These are phyloP conservation scores for Amphiprion clarkii DNA, from an alignment of 2,797 vertebrate genomes.

Conservation along the genomic window DNA sequence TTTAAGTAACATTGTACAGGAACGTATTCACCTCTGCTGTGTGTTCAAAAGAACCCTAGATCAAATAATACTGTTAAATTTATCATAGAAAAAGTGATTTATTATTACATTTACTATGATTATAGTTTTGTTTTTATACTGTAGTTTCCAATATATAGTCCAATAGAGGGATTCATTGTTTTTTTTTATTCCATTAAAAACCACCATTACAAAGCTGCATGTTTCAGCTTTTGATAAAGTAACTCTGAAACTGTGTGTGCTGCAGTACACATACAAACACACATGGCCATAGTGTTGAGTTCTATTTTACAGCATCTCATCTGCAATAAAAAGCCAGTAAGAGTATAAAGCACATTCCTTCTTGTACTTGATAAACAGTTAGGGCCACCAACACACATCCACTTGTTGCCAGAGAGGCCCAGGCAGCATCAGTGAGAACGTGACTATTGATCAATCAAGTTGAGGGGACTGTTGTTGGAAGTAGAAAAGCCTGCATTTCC, in stretches of 20 bases:
- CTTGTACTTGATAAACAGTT: constrained; percentile 21
- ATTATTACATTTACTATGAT: too few species aligned
- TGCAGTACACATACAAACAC: neutral
- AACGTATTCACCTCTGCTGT: too few species aligned
- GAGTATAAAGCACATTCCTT: constrained; percentile 5
- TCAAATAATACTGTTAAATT: too few species aligned
- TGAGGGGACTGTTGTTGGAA: constrained; percentile 61
- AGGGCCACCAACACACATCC: constrained; percentile 8
- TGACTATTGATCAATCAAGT: constrained; percentile 57
- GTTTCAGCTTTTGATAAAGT: neutral
- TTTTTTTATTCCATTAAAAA: neutral
- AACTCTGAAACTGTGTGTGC: neutral
- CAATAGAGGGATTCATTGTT: neutral
- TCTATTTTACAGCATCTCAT: neutral
- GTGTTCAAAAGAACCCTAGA: too few species aligned
- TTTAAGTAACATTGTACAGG: too few species aligned
- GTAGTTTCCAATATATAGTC: neutral
- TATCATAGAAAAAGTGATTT: too few species aligned
- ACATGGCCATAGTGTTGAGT: too few species aligned
- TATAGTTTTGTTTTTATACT: too few species aligned
- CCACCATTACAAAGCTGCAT: neutral
- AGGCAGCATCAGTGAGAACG: constrained; percentile 22
- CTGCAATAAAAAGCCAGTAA: neutral
- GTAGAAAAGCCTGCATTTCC: constrained; percentile 66
- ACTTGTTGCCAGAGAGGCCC: constrained; percentile 48